phyloP scores from a whole-genome alignment of 2,797 vertebrate species.

The Coranthus polyacanthus region DNA sequence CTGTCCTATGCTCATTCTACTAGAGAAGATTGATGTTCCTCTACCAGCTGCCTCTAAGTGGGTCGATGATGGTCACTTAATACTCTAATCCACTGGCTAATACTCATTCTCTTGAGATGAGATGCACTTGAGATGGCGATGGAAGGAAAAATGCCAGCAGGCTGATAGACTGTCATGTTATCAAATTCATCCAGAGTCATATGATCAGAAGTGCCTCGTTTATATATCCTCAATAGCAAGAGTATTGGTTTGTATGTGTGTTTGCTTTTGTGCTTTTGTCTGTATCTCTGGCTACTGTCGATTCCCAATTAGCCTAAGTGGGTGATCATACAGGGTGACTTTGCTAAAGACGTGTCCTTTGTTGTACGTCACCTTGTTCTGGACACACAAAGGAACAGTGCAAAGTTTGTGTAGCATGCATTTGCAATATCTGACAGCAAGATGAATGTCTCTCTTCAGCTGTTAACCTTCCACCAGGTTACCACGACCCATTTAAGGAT shows the following conservation, averaged over 20 bases:
- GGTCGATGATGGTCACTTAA: conserved; percentile 43
- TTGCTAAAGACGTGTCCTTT: background rate
- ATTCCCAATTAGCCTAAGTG: background rate
- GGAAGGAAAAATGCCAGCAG: conserved; percentile 21
- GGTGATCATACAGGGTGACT: no score
- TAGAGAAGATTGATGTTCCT: conserved; percentile 35
- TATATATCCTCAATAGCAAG: no score
- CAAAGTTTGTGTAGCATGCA: no score
- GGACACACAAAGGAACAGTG: background rate
- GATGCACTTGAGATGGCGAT: conserved; percentile 16
- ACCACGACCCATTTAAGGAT: no score
- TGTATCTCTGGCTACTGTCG: background rate
- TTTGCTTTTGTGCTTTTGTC: background rate
- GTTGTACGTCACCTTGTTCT: background rate
- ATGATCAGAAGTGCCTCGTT: background rate
- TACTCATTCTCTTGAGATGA: conserved; percentile 32
- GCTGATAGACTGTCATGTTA: background rate
- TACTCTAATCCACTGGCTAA: conserved; percentile 52
- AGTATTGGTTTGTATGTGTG: no score
- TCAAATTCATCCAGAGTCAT: conserved; percentile 16
- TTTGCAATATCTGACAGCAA: no score
- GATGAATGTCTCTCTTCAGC: no score
- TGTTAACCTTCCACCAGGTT: no score
- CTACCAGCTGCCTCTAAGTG: conserved; percentile 29
- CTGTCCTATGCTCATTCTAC: conserved; percentile 18